Conservation (phyloP, 2,797 vertebrate species). For the Pangasius djambal region DNA sequence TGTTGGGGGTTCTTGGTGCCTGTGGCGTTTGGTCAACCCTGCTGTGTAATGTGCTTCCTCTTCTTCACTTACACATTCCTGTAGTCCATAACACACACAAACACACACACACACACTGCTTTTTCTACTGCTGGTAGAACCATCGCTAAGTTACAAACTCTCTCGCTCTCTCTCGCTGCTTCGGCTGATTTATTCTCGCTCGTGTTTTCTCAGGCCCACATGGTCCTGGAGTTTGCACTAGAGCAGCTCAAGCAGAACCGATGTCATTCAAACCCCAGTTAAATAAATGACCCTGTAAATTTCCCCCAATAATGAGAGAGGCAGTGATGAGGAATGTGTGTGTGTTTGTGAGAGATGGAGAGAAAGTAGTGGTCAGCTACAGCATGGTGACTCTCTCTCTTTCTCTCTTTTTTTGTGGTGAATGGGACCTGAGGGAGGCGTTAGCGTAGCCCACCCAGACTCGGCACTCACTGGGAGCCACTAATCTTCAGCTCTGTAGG, state of each 20-base stretch:
- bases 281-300: slow-evolving; percentile 96
- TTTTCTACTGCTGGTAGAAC: slow-evolving; percentile 35
- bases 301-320: slow-evolving; percentile 88
- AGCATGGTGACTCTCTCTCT: slow-evolving; percentile 42
- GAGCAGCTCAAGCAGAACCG: slow-evolving; percentile 87
- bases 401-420: slow-evolving; percentile 59
- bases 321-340: slow-evolving; percentile 81
- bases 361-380: slow-evolving; percentile 37
- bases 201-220: slow-evolving; percentile 91
- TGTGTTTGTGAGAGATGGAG: slow-evolving; percentile 21
- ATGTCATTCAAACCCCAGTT: slow-evolving; percentile 89
- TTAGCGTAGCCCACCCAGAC: slow-evolving; percentile 88
- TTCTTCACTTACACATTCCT: slow-evolving; percentile 51
- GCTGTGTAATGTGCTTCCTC: slow-evolving; percentile 58
- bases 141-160: slow-evolving; percentile 15
- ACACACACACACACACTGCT: neutral
- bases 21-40: slow-evolving; percentile 40
- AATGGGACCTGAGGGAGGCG: slow-evolving; percentile 82
- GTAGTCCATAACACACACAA: slow-evolving; percentile 26
- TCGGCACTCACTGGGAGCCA: slow-evolving; percentile 64
- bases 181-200: slow-evolving; percentile 87
- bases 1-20: slow-evolving; percentile 32
- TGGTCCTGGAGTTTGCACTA: slow-evolving; percentile 84
- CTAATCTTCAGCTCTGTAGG: slow-evolving; percentile 62
- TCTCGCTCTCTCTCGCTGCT: slow-evolving; percentile 48